A percentile compares a stretch with the other conserved stretches of the same genome.
Conservation (phyloP, 1,140 invertebrate genomes). For the Hypsibius dujardini region DNA sequence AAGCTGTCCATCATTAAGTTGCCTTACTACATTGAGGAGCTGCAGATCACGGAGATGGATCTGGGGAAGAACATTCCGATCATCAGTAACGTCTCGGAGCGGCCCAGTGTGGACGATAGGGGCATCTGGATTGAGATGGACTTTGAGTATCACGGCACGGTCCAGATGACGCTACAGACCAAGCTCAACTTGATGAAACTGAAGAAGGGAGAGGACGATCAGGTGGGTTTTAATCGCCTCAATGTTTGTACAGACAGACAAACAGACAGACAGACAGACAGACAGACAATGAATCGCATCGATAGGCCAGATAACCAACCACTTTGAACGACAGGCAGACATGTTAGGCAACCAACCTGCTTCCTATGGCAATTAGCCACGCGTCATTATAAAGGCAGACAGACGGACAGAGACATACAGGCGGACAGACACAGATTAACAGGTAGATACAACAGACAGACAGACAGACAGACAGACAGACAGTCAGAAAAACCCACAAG, state of each 20-base stretch:
- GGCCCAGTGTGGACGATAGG: conserved; percentile 52
- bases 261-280: background rate
- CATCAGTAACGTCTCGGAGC: conserved; percentile 52
- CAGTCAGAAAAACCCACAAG: too few species aligned
- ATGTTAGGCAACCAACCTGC: background rate
- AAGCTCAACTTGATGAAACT: conserved; percentile 84
- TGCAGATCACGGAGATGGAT: conserved; percentile 54
- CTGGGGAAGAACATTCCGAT: conserved; percentile 56
- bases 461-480: too few species aligned
- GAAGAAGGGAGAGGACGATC: conserved; percentile 27
- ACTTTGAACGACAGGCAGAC: background rate
- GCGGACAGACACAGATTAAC: too few species aligned
- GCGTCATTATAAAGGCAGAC: too few species aligned
- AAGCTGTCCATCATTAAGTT: conserved; percentile 69
- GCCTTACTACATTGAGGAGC: conserved; percentile 68
- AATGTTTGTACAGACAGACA: background rate
- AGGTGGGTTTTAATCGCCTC: background rate
- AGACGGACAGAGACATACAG: too few species aligned
- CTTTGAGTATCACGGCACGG: conserved; percentile 65
- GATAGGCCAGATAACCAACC: background rate
- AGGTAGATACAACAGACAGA: too few species aligned
- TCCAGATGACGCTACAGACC: conserved; percentile 77
- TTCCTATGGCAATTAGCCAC: background rate
- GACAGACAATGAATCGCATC: background rate
- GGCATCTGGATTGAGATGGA: conserved; percentile 85